phyloP scores from a whole-genome alignment of 1,140 invertebrate species.

The Meteorus sp. region DNA sequence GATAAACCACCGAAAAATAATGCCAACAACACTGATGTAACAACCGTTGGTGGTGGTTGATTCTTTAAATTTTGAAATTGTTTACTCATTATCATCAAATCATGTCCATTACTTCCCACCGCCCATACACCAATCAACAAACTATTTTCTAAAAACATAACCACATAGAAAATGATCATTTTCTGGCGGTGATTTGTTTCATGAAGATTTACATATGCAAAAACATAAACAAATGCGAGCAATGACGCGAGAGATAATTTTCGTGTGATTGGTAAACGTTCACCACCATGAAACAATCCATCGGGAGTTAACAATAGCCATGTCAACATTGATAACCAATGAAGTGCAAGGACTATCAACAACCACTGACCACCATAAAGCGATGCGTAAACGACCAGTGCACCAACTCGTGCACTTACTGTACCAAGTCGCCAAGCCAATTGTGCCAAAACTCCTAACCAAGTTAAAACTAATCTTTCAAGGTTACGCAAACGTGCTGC shows the following conservation, averaged over 20 bases:
- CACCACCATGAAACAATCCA: constrained; percentile 77
- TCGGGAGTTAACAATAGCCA: constrained; percentile 81
- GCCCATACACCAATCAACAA: constrained; percentile 74
- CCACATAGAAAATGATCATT: constrained; percentile 86
- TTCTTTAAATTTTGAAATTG: no score
- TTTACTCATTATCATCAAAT: no score
- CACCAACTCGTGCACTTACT: constrained; percentile 77
- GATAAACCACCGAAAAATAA: constrained; percentile 77
- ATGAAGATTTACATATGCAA: constrained; percentile 89
- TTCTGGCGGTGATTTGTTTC: constrained; percentile 78
- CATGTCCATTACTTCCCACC: constrained; percentile 59
- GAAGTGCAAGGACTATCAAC: constrained; percentile 76
- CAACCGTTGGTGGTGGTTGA: constrained; percentile 56
- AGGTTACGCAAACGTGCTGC: constrained; percentile 75
- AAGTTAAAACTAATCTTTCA: constrained; percentile 81
- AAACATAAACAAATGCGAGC: constrained; percentile 84
- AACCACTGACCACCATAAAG: constrained; percentile 69
- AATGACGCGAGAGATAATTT: constrained; percentile 72
- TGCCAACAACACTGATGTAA: constrained; percentile 60
- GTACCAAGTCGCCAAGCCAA: constrained; percentile 85
- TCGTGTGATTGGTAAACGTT: constrained; percentile 68
- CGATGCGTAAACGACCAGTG: constrained; percentile 82
- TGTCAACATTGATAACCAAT: constrained; percentile 83
- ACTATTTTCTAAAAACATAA: constrained; percentile 87
- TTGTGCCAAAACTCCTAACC: constrained; percentile 79